Percentiles rank a stretch among this genome's conserved stretches.
These are phyloP conservation scores for Drosophila bunnanda DNA, from an alignment of 2,888 invertebrate species.

Conservation along the genomic window DNA sequence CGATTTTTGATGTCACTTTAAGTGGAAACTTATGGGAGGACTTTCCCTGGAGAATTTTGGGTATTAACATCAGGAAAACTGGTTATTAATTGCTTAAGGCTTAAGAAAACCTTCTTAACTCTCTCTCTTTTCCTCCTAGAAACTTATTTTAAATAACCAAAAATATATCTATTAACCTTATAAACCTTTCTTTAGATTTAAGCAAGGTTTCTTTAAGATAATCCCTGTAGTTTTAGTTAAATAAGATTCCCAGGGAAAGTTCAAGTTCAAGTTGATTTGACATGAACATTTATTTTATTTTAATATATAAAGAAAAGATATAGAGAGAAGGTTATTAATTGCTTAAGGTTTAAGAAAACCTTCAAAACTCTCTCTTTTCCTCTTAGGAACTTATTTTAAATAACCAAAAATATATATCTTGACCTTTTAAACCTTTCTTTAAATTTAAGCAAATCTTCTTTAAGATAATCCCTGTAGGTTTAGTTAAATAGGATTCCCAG, in stretches of 20 bases:
- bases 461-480: background rate
- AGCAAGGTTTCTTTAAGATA: background rate
- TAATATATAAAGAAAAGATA: too few species aligned
- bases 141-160: background rate
- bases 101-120: background rate
- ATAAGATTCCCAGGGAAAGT: background rate
- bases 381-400: too few species aligned
- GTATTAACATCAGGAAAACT: background rate
- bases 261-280: constrained; percentile 29
- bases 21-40: background rate
- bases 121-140: background rate
- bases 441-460: background rate
- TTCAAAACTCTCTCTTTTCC: background rate
- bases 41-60: background rate
- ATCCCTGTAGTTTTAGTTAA: background rate
- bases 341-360: background rate
- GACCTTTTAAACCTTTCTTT: background rate
- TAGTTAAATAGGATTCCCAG: background rate
- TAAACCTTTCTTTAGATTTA: background rate
- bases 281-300: constrained; percentile 49
- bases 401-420: background rate
- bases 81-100: background rate
- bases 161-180: background rate
- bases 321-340: background rate
- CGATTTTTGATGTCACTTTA: constrained; percentile 6